Percentiles rank a stretch among this genome's conserved stretches.
Evolutionary conservation across 64 coral and sea anemone species (phyloP).

Genomic region (Montipora cactus): DNA sequence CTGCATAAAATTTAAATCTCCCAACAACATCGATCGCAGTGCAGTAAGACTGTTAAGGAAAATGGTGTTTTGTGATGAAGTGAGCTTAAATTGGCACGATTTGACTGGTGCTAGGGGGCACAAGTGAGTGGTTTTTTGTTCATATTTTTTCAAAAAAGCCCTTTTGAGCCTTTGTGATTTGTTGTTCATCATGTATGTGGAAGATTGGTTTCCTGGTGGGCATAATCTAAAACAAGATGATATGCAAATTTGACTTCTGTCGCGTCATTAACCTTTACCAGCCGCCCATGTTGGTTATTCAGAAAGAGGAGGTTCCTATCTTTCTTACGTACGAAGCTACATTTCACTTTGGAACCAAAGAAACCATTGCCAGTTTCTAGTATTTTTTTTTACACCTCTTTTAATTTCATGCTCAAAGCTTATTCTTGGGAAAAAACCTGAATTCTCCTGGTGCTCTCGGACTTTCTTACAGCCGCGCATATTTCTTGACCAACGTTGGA

Average conservation of each 20-base stretch:
- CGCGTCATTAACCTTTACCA: background rate
- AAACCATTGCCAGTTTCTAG: too few relatives aligned
- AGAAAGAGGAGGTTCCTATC: background rate
- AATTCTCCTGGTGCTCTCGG: too few relatives aligned
- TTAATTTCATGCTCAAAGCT: too few relatives aligned
- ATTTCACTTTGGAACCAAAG: too few relatives aligned
- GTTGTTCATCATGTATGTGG: background rate
- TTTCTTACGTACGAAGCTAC: background rate
- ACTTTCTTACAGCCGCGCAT: too few relatives aligned
- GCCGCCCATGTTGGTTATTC: background rate
- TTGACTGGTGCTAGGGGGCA: background rate
- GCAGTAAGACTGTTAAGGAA: too few relatives aligned
- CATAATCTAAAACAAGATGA: background rate
- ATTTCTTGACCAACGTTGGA: too few relatives aligned
- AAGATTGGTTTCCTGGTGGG: background rate
- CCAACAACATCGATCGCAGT: too few relatives aligned
- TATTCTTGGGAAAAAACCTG: too few relatives aligned
- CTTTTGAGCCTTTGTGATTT: background rate
- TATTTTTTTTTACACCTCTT: background rate
- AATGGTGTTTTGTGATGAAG: too few relatives aligned
- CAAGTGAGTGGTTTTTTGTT: background rate
- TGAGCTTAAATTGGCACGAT: background rate
- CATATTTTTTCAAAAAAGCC: background rate
- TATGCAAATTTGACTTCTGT: constrained; percentile 4
- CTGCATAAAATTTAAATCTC: too few relatives aligned